Base-by-base conservation (phyloP, 2,888 invertebrate genomes). In the Orchesellides sinensis region DNA sequence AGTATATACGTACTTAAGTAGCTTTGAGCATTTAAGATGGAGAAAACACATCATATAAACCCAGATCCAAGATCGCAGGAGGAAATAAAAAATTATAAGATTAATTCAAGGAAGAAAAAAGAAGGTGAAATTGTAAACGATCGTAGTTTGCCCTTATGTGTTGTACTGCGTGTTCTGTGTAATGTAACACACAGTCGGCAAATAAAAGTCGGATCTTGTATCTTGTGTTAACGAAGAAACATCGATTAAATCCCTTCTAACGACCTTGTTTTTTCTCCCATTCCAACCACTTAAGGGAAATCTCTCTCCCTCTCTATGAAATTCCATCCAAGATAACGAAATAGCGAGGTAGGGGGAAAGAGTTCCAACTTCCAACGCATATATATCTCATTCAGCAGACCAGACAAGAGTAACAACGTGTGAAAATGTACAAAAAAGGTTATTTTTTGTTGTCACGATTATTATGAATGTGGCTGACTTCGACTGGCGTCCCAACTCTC, bases 231-330 rank as follows among this genome's bases (percentile, higher is more conserved):
- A 70, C 19, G 17, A 56, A 56, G 56, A 59, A 72, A 72, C 61
- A 74, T 74, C 63, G 74, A 74, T 74, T 74, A 74, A 63, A 74
- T 74, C 74, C 74, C 49, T 35, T 74, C 63, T 74, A 63, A 74
- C 74, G 74, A 74, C 63, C 63, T 35, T 35, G 63, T 63, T 74
- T 63, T 72, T 72, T 59, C 59, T 32, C 27, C 61, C 45, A 59
- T 72, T 72, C 40, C 72, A 72, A 72, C 61, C 72, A 72, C 72
- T 72, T 72, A 61, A 72, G 56, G n/a, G 70, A 70, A 56, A 70
- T 54, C 72, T 45, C 47, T 61, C 61, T 23, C 17, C 19, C 56
- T 61, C 29, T n/a, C 21, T 25, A 49, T 49, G 29, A 45, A 6
- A 27, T 2, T 40, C 40, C 40, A n/a, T n/a, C 10, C n/a, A 14